Evolutionary conservation across 2,888 invertebrate genomes (phyloP).

Genomic region (Sussaba pulchella): DNA sequence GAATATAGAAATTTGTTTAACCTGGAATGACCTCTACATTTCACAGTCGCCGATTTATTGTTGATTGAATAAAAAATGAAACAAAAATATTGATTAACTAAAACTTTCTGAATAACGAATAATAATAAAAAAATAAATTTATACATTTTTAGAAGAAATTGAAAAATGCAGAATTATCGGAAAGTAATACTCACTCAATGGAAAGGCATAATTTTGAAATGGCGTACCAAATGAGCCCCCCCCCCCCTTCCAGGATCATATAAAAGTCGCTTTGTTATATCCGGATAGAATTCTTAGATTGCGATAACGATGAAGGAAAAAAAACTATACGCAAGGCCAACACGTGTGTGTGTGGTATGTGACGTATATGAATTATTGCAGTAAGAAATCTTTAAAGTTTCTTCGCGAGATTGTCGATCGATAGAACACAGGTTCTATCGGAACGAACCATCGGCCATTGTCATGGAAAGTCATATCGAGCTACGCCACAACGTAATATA

Average conservation of each 20-base stretch:
- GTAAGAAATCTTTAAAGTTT: not conserved
- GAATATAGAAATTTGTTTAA: too few species aligned
- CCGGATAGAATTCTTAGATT: not conserved
- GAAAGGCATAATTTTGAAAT: too few species aligned
- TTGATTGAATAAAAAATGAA: too few species aligned
- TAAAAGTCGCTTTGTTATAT: conserved; percentile 6
- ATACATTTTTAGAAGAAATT: too few species aligned
- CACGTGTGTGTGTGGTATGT: not conserved
- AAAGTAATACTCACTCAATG: too few species aligned
- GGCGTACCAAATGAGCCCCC: too few species aligned
- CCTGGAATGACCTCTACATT: too few species aligned
- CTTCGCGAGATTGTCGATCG: conserved; percentile 9
- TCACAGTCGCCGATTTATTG: not conserved
- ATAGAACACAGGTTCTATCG: conserved; percentile 19
- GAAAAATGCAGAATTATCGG: too few species aligned
- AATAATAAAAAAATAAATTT: too few species aligned
- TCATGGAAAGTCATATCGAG: conserved; percentile 6
- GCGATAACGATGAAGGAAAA: not conserved
- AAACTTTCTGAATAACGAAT: too few species aligned
- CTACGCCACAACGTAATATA: not conserved
- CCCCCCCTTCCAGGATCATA: too few species aligned
- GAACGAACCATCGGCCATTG: conserved; percentile 42
- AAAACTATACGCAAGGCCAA: not conserved
- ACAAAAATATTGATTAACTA: too few species aligned
- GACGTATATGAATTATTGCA: not conserved